These are phyloP conservation scores for Ceratosolen fusciceps DNA, from an alignment of 1,140 invertebrate species.

Conservation along the genomic window DNA sequence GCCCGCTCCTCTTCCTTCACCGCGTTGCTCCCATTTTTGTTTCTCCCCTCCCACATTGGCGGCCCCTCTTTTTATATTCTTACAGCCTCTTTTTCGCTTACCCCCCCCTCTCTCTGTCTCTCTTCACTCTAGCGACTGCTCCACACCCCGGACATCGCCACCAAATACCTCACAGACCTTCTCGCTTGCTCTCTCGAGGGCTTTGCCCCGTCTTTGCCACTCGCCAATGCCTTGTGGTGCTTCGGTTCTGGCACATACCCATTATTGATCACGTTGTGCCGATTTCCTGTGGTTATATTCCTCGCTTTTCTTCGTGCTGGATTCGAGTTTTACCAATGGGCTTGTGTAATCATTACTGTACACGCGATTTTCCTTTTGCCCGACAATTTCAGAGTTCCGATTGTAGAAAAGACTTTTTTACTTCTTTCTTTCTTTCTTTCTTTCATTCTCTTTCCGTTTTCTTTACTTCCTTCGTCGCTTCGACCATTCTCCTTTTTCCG, in stretches of 20 bases:
- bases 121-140: not conserved
- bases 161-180: too few species aligned
- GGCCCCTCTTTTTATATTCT: conserved; percentile 29
- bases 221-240: conserved; percentile 38
- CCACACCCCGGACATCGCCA: not conserved
- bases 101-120: conserved; percentile 5
- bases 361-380: conserved; percentile 4
- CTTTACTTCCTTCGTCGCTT: too few species aligned
- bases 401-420: conserved; percentile 3
- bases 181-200: conserved; percentile 19
- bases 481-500: too few species aligned
- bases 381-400: conserved; percentile 19
- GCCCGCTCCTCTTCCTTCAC: conserved; percentile 41
- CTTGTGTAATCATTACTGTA: conserved; percentile 13
- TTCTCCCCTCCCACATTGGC: conserved; percentile 35
- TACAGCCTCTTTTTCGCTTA: conserved; percentile 32
- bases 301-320: conserved; percentile 51
- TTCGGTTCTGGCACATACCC: conserved; percentile 35
- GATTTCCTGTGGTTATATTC: conserved; percentile 50
- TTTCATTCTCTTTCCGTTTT: not conserved
- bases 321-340: conserved; percentile 30
- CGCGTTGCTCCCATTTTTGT: conserved; percentile 44
- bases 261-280: conserved; percentile 40
- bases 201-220: conserved; percentile 26
- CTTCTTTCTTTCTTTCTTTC: not conserved